phyloP scores from a whole-genome alignment of 2,888 invertebrate species.

The Harpagoxenus sublaevis region DNA sequence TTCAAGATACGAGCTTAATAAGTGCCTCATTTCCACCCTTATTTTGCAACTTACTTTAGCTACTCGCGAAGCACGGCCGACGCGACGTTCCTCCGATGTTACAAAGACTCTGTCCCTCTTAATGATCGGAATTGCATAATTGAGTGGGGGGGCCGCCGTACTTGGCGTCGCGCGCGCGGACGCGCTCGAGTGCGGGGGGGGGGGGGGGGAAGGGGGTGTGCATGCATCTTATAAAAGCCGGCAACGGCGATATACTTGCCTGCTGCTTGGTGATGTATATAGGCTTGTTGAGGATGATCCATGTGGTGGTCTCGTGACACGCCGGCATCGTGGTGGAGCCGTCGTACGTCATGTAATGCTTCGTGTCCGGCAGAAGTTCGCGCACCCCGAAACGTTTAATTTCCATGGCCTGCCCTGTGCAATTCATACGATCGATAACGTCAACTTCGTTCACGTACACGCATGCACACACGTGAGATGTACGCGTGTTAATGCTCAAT shows the following conservation, averaged over 20 bases:
- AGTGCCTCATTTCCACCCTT: conserved; percentile 26
- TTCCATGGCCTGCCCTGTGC: conserved; percentile 93
- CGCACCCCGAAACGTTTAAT: conserved; percentile 95
- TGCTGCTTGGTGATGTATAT: conserved; percentile 99
- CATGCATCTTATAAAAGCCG: conserved; percentile 46
- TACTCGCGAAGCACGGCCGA: conserved; percentile 12
- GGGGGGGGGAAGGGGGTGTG: not conserved
- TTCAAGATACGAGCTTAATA: not conserved
- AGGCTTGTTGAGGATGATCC: conserved; percentile 99
- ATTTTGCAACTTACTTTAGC: conserved; percentile 38
- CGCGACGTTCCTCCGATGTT: not conserved
- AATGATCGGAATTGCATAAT: conserved; percentile 53
- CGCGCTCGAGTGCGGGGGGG: conserved; percentile 4
- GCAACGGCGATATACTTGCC: conserved; percentile 87
- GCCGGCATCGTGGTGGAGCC: conserved; percentile 99
- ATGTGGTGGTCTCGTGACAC: conserved; percentile 99
- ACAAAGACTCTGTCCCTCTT: conserved; percentile 20
- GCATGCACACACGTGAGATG: conserved; percentile 21
- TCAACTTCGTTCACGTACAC: conserved; percentile 68
- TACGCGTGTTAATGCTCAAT: conserved; percentile 30
- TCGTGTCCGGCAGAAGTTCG: conserved; percentile 96
- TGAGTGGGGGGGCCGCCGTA: conserved; percentile 11
- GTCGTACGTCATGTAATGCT: conserved; percentile 99
- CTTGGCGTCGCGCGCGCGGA: conserved; percentile 18
- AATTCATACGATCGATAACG: conserved; percentile 81